Conservation (phyloP, 92 coral and sea anemone genomes). For the Anthopleura xanthogrammica region DNA sequence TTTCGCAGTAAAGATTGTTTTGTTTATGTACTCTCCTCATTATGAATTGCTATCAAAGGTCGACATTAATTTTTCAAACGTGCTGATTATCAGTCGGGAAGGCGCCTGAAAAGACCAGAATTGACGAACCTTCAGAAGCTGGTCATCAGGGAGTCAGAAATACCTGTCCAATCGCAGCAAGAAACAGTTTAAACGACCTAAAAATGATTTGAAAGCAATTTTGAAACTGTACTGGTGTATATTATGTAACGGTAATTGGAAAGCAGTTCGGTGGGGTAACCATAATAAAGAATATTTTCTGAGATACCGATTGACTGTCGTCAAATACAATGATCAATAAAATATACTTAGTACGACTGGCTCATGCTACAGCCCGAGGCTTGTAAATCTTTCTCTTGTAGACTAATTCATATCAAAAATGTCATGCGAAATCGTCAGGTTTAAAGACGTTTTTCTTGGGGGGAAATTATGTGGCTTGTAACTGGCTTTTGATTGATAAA, state of each 20-base stretch:
- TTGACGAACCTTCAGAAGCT: background rate
- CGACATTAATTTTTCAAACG: slow-evolving; percentile 2
- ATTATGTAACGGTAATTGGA: too few relatives aligned
- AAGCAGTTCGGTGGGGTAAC: too few relatives aligned
- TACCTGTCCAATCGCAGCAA: too few relatives aligned
- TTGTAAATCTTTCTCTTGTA: background rate
- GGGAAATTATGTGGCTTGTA: background rate
- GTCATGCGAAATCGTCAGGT: background rate
- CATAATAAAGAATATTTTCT: too few relatives aligned
- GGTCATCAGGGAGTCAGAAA: background rate
- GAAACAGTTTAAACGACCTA: too few relatives aligned
- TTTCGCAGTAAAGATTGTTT: background rate
- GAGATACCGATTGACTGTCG: too few relatives aligned
- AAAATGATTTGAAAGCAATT: too few relatives aligned
- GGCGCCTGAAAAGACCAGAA: slow-evolving; percentile 3
- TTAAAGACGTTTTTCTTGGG: background rate
- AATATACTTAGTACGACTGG: too few relatives aligned
- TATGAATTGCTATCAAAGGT: background rate
- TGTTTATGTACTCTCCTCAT: background rate
- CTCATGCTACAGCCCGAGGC: background rate
- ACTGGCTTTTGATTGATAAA: background rate
- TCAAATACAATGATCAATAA: too few relatives aligned
- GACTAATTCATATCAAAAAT: background rate
- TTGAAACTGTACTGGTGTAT: too few relatives aligned
- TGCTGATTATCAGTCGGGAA: background rate